phyloP scores from a whole-genome alignment of 2,888 invertebrate genomes.

The Plemyria rubiginata region DNA sequence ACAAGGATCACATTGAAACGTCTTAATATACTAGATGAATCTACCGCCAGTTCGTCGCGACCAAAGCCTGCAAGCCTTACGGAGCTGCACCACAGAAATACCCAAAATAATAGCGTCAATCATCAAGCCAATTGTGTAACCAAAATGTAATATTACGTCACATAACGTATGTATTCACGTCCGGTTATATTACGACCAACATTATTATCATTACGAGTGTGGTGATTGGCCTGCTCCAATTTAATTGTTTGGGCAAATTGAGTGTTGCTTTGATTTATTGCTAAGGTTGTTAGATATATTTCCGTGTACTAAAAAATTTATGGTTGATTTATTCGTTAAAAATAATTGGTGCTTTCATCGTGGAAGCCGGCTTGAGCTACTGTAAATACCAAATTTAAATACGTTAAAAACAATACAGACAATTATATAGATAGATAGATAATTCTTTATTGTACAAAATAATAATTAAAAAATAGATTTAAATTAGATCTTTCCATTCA shows the following conservation, averaged over 20 bases:
- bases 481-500: too few species aligned
- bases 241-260: constrained; percentile 24
- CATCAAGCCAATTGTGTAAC: constrained; percentile 15
- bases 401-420: too few species aligned
- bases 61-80: too few species aligned
- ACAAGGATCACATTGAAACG: too few species aligned
- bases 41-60: too few species aligned
- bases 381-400: too few species aligned
- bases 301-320: neutral
- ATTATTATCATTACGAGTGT: neutral
- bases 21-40: too few species aligned
- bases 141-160: constrained; percentile 6
- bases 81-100: too few species aligned
- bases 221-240: constrained; percentile 14
- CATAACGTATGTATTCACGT: constrained; percentile 7
- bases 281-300: neutral
- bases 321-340: neutral
- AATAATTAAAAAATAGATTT: too few species aligned
- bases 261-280: constrained; percentile 9
- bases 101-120: neutral
- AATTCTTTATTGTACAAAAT: too few species aligned
- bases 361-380: too few species aligned
- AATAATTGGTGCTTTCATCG: neutral
- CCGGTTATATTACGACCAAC: constrained; percentile 3
- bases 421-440: too few species aligned